Evolutionary conservation across 2,888 invertebrate species (phyloP).

Genomic region (Abrostola triplasia): DNA sequence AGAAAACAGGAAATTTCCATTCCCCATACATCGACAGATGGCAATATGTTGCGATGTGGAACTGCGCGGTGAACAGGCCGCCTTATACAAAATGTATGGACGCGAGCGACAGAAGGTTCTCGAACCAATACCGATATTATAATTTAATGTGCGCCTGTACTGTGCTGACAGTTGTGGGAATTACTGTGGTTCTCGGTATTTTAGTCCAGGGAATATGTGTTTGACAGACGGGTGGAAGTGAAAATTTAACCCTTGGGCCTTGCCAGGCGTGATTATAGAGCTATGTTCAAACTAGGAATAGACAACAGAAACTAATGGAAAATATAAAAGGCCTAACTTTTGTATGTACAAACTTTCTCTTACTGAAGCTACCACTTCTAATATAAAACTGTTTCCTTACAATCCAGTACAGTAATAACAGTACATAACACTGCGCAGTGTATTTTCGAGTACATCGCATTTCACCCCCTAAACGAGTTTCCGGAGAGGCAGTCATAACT

Average conservation of each 20-base stretch:
- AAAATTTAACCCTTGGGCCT: too few relatives aligned
- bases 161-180: conserved; percentile 32
- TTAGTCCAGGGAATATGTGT: background rate
- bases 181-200: conserved; percentile 13
- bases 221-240: too few relatives aligned
- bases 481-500: conserved; percentile 67
- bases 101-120: conserved; percentile 9
- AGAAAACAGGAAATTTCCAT: conserved; percentile 13
- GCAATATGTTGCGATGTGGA: conserved; percentile 28
- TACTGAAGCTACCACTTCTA: conserved; percentile 16
- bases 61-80: conserved; percentile 39
- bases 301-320: too few relatives aligned
- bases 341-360: background rate
- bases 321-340: too few relatives aligned
- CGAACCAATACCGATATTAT: conserved; percentile 33
- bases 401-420: conserved; percentile 31
- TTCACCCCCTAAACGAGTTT: conserved; percentile 58
- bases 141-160: conserved; percentile 43
- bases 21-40: background rate
- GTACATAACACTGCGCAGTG: conserved; percentile 49
- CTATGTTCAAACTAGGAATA: too few relatives aligned
- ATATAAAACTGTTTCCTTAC: conserved; percentile 23
- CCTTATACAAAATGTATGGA: conserved; percentile 38
- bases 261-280: too few relatives aligned
- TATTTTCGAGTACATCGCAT: conserved; percentile 51